phyloP scores from a whole-genome alignment of 2,888 invertebrate genomes.

The Empis livida region DNA sequence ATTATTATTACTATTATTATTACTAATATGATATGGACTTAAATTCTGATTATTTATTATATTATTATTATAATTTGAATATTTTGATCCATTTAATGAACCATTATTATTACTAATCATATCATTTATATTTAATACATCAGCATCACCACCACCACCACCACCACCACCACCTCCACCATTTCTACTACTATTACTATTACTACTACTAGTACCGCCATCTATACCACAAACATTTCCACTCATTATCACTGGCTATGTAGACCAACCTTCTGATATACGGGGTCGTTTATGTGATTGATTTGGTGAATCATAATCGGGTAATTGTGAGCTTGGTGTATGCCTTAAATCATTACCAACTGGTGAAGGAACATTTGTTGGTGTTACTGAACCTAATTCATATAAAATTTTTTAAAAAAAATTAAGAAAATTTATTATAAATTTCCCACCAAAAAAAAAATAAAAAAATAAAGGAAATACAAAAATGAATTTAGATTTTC shows the following conservation, averaged over 20 bases:
- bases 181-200: background rate
- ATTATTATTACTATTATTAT: background rate
- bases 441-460: too few species aligned
- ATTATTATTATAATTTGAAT: conserved; percentile 10
- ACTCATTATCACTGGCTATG: conserved; percentile 46
- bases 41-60: conserved; percentile 16
- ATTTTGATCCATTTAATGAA: conserved; percentile 12
- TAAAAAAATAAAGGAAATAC: background rate
- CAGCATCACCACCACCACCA: background rate
- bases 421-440: too few species aligned
- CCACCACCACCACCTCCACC: conserved; percentile 13
- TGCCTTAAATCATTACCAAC: conserved; percentile 40
- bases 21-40: conserved; percentile 5
- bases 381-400: conserved; percentile 62
- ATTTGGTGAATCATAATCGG: conserved; percentile 47
- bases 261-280: conserved; percentile 81
- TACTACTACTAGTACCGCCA: conserved; percentile 8
- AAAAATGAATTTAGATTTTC: background rate
- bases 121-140: too few species aligned
- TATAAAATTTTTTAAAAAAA: background rate
- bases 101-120: conserved; percentile 4
- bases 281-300: conserved; percentile 64
- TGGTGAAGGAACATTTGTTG: conserved; percentile 70
- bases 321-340: conserved; percentile 27
- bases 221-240: conserved; percentile 2